A percentile compares a stretch with the other conserved stretches of the same genome.
Evolutionary conservation across 2,888 invertebrate genomes (phyloP).

Genomic region (Spatulosminthurus flaviceps): DNA sequence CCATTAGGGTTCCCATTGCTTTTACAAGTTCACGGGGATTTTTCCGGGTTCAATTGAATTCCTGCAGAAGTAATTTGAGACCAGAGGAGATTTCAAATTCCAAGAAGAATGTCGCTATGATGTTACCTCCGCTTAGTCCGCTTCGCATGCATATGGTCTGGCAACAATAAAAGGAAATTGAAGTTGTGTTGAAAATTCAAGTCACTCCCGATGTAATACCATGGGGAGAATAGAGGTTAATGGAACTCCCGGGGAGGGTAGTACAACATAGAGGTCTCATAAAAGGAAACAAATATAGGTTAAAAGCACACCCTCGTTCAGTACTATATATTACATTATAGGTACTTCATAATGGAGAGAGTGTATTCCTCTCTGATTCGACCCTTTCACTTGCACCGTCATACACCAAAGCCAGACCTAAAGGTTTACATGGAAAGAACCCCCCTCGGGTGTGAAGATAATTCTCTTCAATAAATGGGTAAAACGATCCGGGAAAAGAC

Average conservation of each 20-base stretch:
- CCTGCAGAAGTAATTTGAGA: no score
- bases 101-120: no score
- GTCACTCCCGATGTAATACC: not conserved
- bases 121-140: no score
- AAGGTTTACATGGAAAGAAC: not conserved
- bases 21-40: no score
- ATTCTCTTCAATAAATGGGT: not conserved
- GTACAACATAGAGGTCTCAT: not conserved
- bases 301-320: not conserved
- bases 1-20: no score
- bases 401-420: not conserved
- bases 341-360: not conserved
- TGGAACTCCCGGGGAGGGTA: not conserved
- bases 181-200: constrained; percentile 6
- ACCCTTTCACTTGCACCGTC: not conserved
- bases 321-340: not conserved
- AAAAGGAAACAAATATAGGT: constrained; percentile 12
- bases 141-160: not conserved
- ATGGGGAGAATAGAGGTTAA: not conserved
- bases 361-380: not conserved
- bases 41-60: no score
- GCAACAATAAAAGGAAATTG: constrained; percentile 5
- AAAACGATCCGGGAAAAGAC: constrained; percentile 8
- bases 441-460: not conserved
- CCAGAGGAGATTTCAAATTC: no score